Evolutionary conservation across 2,888 invertebrate genomes (phyloP), one percentile per base, ranked within the genome.

Genomic region (Scaptomyza flava): DNA sequence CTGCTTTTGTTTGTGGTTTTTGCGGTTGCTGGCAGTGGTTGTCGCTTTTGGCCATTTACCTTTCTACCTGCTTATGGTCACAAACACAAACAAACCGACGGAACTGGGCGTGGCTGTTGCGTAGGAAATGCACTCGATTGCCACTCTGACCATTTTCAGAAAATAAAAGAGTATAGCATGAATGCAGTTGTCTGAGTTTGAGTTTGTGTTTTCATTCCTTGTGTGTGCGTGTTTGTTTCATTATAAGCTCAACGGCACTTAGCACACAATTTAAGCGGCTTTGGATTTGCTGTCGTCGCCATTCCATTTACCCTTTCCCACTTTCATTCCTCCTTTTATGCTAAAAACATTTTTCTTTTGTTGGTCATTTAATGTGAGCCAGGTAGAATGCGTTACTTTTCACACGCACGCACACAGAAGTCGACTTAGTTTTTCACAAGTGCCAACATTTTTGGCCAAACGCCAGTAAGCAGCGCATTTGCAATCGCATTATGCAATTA

Each of bases 231-330:
- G 66, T 30, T 14, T 57, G 77, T 81, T 82, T 77, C 86, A 86
- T 82, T 83, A 88, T 80, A 72, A 77, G 82, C 86, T 80, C 84
- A 82, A 82, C 69, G 62, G 57, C 74, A 78, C 87, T 82, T 87
- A 75, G 72, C 81, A 82, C 83, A 79, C 77, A 79, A 34, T 87
- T 85, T 82, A 82, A 82, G 86, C 82, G 64, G 88, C 86, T 82
- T 82, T 82, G 68, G 80, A 61, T 74, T 78, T 66, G 56, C 45
- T 50, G 52, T 58, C 66, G 59, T 65, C 65, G 46, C 58, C 63
- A 56, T 27, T 46, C 12, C 60, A 50, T 27, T 27, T 27, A 27
- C 27, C 27, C 41, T 4, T 17, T 47, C 31, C 3, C 33, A 20
- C 45, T 66, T n/a, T 7, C 20, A 33, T 33, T 68, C 33, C 20